Base-by-base conservation (phyloP, 2,113 vertebrate species). In the Gallinago jamesoni region DNA sequence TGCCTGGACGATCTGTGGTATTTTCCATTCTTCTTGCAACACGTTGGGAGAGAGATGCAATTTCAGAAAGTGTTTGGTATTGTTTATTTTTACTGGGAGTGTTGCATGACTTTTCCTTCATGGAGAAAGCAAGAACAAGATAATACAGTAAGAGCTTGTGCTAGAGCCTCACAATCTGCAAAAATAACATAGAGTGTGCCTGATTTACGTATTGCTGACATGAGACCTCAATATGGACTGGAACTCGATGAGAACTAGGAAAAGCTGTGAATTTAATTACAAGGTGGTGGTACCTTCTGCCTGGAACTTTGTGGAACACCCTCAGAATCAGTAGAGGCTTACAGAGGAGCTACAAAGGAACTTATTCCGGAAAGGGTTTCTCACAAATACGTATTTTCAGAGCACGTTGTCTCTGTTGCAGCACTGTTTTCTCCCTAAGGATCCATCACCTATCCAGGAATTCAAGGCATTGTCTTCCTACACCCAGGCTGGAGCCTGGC, bases 361-460 rank as follows among this genome's bases (percentile, higher is more conserved):
- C 60, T 76, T 55, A 6, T 12, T 53, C 28, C 14, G 30, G 48
- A 41, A 56, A 4, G 27, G 16, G 57, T 76, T 93, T 66, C 67
- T 93, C 45, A 9, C 30, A 56, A 84, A n/a, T 69, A 64, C 60
- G 48, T 64, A 1, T 43, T 88, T 90, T 37, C 86, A n/a, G 57
- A 30, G 27, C 4, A 19, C 2, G 2, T 23, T 64, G 39, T 17
- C 45, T 77, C 41, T 33, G 1, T 56, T 89, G 80, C 91, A 89
- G 89, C 86, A 28, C 33, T 64, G 72, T 45, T 90, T 87, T 37
- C 2, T 87, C 45, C 77, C 69, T 75, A 84, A 56, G 78, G 59
- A 10, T 89, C 87, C 70, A 47, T 87, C 84, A 93, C 80, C 89
- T 94, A 69, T 96, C 87, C 66, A 94, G 90, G 92, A 94, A 94